phyloP scores from a whole-genome alignment of 1,140 invertebrate species.

The Drosophila tropicalis region DNA sequence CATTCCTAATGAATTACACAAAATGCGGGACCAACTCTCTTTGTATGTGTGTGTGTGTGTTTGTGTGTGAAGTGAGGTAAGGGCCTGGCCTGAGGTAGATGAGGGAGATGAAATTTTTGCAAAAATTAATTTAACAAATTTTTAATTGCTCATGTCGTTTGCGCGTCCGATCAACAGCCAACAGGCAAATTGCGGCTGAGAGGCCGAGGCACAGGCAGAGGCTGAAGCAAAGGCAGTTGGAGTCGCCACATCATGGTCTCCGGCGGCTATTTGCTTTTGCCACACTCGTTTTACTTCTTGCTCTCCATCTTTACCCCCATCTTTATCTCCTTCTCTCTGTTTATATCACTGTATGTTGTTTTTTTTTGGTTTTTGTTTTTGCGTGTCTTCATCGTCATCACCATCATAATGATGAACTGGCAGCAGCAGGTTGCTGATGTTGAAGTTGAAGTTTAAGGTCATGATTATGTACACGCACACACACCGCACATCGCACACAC shows the following conservation, averaged over 20 bases:
- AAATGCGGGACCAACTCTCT: slow-evolving; percentile 62
- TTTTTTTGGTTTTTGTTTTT: slow-evolving; percentile 26
- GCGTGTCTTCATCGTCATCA: slow-evolving; percentile 47
- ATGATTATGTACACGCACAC: slow-evolving; percentile 52
- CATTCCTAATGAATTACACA: slow-evolving; percentile 74
- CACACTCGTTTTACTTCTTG: slow-evolving; percentile 7
- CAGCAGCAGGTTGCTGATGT: slow-evolving; percentile 26
- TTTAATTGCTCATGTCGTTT: slow-evolving; percentile 81
- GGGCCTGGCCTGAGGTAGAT: not conserved
- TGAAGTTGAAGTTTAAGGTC: slow-evolving; percentile 75
- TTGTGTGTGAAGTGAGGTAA: not conserved
- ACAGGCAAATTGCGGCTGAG: not conserved
- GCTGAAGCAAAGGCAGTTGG: not conserved
- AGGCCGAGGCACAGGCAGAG: not conserved
- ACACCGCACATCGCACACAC: slow-evolving; percentile 20
- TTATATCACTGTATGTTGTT: slow-evolving; percentile 11
- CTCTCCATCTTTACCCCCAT: slow-evolving; percentile 16
- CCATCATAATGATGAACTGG: slow-evolving; percentile 18
- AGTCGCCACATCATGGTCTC: slow-evolving; percentile 14
- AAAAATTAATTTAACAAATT: slow-evolving; percentile 80
- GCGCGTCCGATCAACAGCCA: slow-evolving; percentile 27
- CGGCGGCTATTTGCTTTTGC: slow-evolving; percentile 50
- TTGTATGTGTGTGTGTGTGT: too few relatives aligned
- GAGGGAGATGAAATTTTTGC: slow-evolving; percentile 45
- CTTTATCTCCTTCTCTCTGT: slow-evolving; percentile 8